Evolutionary conservation across 2,888 invertebrate species (phyloP).

Genomic region (Muschampia plurimacula): DNA sequence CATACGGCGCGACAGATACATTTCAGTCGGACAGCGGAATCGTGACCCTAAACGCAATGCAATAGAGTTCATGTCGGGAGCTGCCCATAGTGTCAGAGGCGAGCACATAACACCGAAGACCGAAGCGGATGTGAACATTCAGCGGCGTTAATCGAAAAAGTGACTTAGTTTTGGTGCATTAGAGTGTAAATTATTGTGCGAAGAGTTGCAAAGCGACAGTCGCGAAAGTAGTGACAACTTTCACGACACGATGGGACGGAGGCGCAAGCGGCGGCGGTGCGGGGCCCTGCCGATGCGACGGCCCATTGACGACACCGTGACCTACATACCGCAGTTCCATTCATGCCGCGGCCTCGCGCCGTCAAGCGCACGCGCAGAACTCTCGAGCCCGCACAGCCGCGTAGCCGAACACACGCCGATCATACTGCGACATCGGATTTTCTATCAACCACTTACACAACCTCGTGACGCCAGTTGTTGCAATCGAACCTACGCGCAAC

Average conservation of each 20-base stretch:
- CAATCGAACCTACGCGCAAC: slow-evolving; percentile 67
- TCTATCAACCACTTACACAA: slow-evolving; percentile 78
- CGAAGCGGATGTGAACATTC: slow-evolving; percentile 83
- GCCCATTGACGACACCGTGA: slow-evolving; percentile 85
- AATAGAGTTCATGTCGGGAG: slow-evolving; percentile 58
- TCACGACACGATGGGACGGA: slow-evolving; percentile 80
- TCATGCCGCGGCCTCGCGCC: slow-evolving; percentile 79
- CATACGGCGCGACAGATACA: slow-evolving; percentile 81
- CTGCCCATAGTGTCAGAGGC: slow-evolving; percentile 65
- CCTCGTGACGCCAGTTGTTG: slow-evolving; percentile 68
- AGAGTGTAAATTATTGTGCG: slow-evolving; percentile 73
- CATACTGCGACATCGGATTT: slow-evolving; percentile 72
- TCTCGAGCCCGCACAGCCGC: slow-evolving; percentile 58
- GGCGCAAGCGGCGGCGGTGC: slow-evolving; percentile 71
- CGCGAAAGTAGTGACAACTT: slow-evolving; percentile 85
- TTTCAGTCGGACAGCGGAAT: slow-evolving; percentile 57
- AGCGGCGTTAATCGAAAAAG: slow-evolving; percentile 67
- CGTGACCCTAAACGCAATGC: slow-evolving; percentile 56
- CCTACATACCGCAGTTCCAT: slow-evolving; percentile 83
- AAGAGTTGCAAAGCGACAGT: slow-evolving; percentile 64
- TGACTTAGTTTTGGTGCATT: slow-evolving; percentile 71
- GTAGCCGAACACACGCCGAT: slow-evolving; percentile 57
- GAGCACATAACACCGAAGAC: slow-evolving; percentile 76
- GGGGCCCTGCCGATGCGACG: slow-evolving; percentile 76
- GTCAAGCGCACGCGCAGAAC: slow-evolving; percentile 68